These are phyloP conservation scores for Elegia similella DNA, from an alignment of 2,888 invertebrate species.

Conservation along the genomic window DNA sequence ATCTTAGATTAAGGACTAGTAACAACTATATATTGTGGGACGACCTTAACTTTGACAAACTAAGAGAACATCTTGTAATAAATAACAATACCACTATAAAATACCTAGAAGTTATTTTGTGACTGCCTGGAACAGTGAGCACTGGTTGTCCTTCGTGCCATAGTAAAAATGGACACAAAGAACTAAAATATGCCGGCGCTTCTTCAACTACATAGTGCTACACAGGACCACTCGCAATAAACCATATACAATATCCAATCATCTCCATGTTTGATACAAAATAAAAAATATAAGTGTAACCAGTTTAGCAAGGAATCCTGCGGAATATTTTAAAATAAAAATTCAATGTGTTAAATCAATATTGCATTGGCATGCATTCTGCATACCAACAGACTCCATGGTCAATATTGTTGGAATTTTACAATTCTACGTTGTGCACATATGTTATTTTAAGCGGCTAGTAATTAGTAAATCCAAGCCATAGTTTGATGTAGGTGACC, in stretches of 20 bases:
- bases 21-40: too few relatives aligned
- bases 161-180: not conserved
- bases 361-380: slow-evolving; percentile 19
- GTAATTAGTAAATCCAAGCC: too few relatives aligned
- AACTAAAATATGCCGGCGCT: not conserved
- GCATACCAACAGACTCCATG: not conserved
- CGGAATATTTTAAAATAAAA: slow-evolving; percentile 7
- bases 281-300: not conserved
- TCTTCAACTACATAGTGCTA: not conserved
- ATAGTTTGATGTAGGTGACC: too few relatives aligned
- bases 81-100: too few relatives aligned
- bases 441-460: too few relatives aligned
- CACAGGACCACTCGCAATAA: not conserved
- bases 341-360: slow-evolving; percentile 1
- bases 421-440: not conserved
- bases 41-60: too few relatives aligned
- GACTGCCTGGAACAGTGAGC: too few relatives aligned
- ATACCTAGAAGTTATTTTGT: too few relatives aligned
- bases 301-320: not conserved
- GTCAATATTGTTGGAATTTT: slow-evolving; percentile 1
- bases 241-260: not conserved
- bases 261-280: not conserved
- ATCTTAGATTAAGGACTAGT: too few relatives aligned
- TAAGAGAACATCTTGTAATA: too few relatives aligned
- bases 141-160: not conserved